Base-by-base conservation (phyloP, 2,797 vertebrate genomes). In the Gymnoscopelus microlampas region DNA sequence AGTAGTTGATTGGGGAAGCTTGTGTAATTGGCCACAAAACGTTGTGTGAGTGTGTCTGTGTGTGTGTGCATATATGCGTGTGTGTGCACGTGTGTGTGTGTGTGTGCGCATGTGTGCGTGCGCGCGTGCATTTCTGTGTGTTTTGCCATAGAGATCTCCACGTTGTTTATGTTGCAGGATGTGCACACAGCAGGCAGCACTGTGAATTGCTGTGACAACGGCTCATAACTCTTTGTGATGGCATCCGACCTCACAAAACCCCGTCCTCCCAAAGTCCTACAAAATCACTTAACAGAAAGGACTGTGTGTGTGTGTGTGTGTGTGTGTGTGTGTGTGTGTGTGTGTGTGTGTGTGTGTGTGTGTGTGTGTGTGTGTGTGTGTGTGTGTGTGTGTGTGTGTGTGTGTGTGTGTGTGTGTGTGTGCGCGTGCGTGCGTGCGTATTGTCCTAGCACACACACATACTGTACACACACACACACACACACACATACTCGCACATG, bases 331-430 rank as follows among this genome's bases (percentile, higher is more conserved):
- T 11, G 19, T 56, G 54, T 56, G 15, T 56, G 54, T 56, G 54
- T 56, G 54, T 56, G 7, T 56, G 54, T 56, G 15, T 56, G 54
- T 56, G 56, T 32, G 14, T 24, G 54, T 24, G 39, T 35, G n/a
- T 54, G 9, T 23, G 35, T 39, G 51, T 39, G 35, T 62, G 60
- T 48, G 60, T 55, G 51, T 72, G 66, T 74, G 73, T 61, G 10
- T 87, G 82, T 86, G 59, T n/a, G 32, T 60, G 59, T 60, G 59
- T 85, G 78, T 83, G 58, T 81, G 80, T 85, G 53, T 49, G 63
- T 84, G 71, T 77, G 26, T 29, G 26, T 29, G 26, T 29, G 26
- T 29, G 26, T 29, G 26, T 29, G 26, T 29, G 26, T 29, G 26
- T 4, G 26, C 2, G 26, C 2, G 26, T 29, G 2, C 2, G 26